These are phyloP conservation scores for Umimayanthus kanabou DNA, from an alignment of 92 coral and sea anemone genomes.

Conservation along the genomic window DNA sequence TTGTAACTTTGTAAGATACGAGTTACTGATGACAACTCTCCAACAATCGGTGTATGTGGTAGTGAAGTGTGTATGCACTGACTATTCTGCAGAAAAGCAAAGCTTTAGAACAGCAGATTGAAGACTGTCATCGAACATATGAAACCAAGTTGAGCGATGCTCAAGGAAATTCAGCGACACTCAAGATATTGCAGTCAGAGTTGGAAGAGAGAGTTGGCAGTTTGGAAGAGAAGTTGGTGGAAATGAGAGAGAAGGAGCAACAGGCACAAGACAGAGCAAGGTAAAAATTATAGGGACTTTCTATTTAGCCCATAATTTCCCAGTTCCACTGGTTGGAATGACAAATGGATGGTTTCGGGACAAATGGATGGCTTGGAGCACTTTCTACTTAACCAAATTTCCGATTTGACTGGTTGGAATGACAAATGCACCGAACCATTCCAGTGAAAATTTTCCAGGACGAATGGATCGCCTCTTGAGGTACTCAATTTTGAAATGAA, in stretches of 20 bases:
- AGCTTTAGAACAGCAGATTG: slow-evolving; percentile 59
- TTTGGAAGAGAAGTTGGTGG: slow-evolving; percentile 62
- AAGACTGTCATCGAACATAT: slow-evolving; percentile 47
- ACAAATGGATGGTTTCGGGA: too few relatives aligned
- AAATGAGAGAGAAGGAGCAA: slow-evolving; percentile 55
- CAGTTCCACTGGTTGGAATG: too few relatives aligned
- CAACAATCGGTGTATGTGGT: too few relatives aligned
- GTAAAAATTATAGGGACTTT: not conserved
- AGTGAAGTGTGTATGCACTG: not conserved
- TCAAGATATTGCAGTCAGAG: slow-evolving; percentile 44
- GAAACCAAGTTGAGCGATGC: slow-evolving; percentile 54
- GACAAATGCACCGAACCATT: too few relatives aligned
- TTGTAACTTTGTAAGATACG: not conserved
- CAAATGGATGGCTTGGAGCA: too few relatives aligned
- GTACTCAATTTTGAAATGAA: too few relatives aligned
- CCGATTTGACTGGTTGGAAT: too few relatives aligned
- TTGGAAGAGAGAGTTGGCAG: slow-evolving; percentile 57
- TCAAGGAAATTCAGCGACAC: slow-evolving; percentile 47
- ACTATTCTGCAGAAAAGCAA: slow-evolving; percentile 55
- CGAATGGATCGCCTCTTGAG: too few relatives aligned
- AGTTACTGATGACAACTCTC: not conserved
- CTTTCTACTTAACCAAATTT: too few relatives aligned
- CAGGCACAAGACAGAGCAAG: slow-evolving; percentile 48
- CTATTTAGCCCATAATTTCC: too few relatives aligned
- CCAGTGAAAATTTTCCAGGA: too few relatives aligned